These are phyloP conservation scores for Petrocephalus sullivani DNA, from an alignment of 2,797 vertebrate species.

Conservation along the genomic window DNA sequence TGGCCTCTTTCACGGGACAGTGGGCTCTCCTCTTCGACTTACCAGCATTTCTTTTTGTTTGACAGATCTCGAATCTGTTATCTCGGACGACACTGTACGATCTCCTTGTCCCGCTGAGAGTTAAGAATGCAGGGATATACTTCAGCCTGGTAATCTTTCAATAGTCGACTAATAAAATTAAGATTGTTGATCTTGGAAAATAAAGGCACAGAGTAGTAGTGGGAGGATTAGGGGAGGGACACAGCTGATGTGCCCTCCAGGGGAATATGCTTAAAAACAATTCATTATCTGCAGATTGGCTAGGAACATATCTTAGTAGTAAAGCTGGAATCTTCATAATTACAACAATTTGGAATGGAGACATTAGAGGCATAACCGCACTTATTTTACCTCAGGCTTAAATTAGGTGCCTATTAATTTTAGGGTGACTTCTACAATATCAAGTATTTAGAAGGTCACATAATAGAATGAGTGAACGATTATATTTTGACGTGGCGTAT, in stretches of 20 bases:
- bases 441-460: not conserved
- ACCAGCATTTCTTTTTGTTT: constrained; percentile 37
- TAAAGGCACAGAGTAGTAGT: not conserved
- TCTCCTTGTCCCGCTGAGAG: not conserved
- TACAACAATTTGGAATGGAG: not conserved
- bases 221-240: not conserved
- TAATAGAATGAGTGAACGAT: not conserved
- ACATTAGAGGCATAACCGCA: not conserved
- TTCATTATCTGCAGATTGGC: not conserved
- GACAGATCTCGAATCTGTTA: constrained; percentile 24
- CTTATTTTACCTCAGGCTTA: not conserved
- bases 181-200: not conserved
- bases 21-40: constrained; percentile 43
- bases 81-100: constrained; percentile 14
- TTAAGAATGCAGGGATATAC: not conserved
- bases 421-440: not conserved
- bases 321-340: constrained; percentile 4
- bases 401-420: not conserved
- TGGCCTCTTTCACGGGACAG: constrained; percentile 39
- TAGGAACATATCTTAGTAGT: not conserved
- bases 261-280: constrained; percentile 11
- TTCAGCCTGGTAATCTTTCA: not conserved
- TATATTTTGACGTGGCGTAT: not conserved
- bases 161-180: not conserved
- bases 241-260: constrained; percentile 5